Evolutionary conservation across 1,140 invertebrate genomes (phyloP).

Genomic region (Coelopa frigida): DNA sequence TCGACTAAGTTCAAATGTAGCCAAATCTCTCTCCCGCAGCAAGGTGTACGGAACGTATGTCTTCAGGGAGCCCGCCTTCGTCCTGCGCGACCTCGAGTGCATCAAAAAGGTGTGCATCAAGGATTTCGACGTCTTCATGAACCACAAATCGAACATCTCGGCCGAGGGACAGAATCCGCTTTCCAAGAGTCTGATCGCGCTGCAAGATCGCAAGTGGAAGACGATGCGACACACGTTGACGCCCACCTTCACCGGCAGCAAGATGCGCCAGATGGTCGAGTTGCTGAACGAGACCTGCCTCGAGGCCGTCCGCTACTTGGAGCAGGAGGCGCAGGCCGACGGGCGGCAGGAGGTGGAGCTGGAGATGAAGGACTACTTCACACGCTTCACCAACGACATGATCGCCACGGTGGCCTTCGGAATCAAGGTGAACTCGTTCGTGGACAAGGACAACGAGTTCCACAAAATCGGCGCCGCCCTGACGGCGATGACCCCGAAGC

Average conservation of each 20-base stretch:
- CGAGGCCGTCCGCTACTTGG: constrained; percentile 14
- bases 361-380: constrained; percentile 35
- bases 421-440: constrained; percentile 35
- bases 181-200: constrained; percentile 18
- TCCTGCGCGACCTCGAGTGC: constrained; percentile 38
- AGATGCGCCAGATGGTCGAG: constrained; percentile 39
- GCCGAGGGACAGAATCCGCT: not conserved
- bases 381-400: constrained; percentile 41
- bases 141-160: constrained; percentile 29
- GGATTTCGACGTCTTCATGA: constrained; percentile 49
- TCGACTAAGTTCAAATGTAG: no score
- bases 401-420: constrained; percentile 44
- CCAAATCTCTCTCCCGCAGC: constrained; percentile 32
- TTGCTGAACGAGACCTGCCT: constrained; percentile 23
- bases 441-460: constrained; percentile 41
- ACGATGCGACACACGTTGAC: constrained; percentile 26
- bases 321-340: not conserved
- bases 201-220: constrained; percentile 26
- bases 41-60: constrained; percentile 17
- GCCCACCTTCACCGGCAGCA: constrained; percentile 32
- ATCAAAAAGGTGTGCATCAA: constrained; percentile 48
- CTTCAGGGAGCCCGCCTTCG: not conserved
- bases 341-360: constrained; percentile 11
- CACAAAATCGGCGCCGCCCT: constrained; percentile 29
- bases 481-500: constrained; percentile 21